Conservation (phyloP, 2,797 vertebrate species). For the Bufotes viridis region DNA sequence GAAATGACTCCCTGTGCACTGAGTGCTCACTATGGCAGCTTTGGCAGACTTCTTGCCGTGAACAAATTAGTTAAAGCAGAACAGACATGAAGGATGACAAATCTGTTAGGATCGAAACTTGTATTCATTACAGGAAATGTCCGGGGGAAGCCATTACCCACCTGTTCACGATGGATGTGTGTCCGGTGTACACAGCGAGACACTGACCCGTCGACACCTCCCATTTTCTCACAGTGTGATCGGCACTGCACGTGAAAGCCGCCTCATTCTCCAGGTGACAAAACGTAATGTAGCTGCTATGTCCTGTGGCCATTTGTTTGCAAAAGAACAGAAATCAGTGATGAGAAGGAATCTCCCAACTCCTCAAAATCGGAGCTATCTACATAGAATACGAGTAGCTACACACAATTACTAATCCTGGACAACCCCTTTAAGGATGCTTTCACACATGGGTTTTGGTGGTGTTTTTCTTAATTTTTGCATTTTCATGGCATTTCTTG, state of each 20-base stretch:
- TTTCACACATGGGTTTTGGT: too few species aligned
- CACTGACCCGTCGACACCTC: slow-evolving; percentile 77
- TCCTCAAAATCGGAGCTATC: too few species aligned
- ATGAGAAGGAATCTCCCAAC: neutral
- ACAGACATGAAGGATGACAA: neutral
- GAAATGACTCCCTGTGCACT: too few species aligned
- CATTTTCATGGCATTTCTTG: too few species aligned
- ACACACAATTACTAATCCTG: neutral
- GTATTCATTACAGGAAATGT: neutral
- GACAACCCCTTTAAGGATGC: too few species aligned
- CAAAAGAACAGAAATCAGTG: neutral
- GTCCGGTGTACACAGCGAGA: slow-evolving; percentile 78
- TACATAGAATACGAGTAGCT: neutral
- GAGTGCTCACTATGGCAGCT: neutral
- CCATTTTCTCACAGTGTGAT: slow-evolving; percentile 79
- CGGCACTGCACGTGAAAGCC: slow-evolving; percentile 79
- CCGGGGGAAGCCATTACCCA: slow-evolving; percentile 59
- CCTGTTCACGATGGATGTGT: slow-evolving; percentile 82
- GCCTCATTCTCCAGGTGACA: slow-evolving; percentile 80
- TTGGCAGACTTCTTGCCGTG: neutral
- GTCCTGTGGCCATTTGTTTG: slow-evolving; percentile 67
- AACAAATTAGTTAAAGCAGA: neutral
- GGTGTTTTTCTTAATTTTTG: too few species aligned
- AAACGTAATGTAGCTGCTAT: slow-evolving; percentile 81
- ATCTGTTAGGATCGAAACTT: too few species aligned